These are phyloP conservation scores for Callyntrura guangdongensis DNA, from an alignment of 2,888 invertebrate genomes.

Conservation along the genomic window DNA sequence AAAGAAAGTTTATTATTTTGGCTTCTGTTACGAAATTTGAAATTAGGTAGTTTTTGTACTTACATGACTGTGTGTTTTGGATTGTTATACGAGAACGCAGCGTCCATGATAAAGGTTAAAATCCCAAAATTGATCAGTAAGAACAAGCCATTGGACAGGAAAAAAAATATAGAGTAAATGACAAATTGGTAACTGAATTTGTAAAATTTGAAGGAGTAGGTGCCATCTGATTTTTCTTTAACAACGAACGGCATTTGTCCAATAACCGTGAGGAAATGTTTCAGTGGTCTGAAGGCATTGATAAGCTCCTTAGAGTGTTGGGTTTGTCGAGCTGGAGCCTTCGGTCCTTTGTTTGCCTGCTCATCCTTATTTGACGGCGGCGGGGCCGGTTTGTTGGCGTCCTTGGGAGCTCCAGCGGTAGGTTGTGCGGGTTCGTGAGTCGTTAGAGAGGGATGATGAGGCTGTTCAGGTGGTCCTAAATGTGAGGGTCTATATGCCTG, in stretches of 20 bases:
- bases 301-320: conserved; percentile 76
- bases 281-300: conserved; percentile 74
- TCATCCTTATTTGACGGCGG: background rate
- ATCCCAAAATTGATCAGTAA: conserved; percentile 72
- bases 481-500: too few species aligned
- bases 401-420: background rate
- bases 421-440: background rate
- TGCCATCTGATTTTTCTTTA: conserved; percentile 75
- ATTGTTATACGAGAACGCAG: conserved; percentile 26
- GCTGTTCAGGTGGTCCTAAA: too few species aligned
- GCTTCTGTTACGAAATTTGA: background rate
- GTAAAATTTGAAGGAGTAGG: conserved; percentile 78
- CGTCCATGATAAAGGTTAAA: conserved; percentile 62
- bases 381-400: background rate
- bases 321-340: conserved; percentile 44
- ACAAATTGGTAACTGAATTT: conserved; percentile 34
- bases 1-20: too few species aligned
- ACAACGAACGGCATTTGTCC: conserved; percentile 82
- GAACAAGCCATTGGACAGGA: conserved; percentile 53
- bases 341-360: background rate
- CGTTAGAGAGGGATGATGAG: too few species aligned
- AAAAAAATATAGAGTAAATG: conserved; percentile 68
- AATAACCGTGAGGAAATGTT: conserved; percentile 76
- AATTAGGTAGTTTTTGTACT: background rate
- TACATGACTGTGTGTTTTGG: conserved; percentile 69